These are phyloP conservation scores for Cariama cristata DNA, from an alignment of 2,113 vertebrate species.

Conservation along the genomic window DNA sequence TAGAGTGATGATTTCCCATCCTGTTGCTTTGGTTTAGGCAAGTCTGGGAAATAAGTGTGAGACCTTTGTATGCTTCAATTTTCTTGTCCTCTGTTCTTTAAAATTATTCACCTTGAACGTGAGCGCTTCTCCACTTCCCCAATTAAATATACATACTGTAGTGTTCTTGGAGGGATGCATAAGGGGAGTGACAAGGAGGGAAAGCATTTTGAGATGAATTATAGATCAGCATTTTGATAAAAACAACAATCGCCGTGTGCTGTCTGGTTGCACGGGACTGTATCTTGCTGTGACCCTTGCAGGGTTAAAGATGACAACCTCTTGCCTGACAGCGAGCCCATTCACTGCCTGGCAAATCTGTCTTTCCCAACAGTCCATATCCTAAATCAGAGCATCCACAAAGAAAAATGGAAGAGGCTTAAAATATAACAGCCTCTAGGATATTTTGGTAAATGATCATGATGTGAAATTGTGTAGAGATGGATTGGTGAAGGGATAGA, in stretches of 20 bases:
- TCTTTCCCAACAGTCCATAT: not conserved
- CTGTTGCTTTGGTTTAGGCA: not conserved
- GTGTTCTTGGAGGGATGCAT: not conserved
- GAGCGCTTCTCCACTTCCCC: not conserved
- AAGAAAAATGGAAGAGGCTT: constrained; percentile 28
- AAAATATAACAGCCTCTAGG: not conserved
- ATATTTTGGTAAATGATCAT: not conserved
- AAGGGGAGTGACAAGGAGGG: not conserved
- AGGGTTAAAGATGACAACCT: not conserved
- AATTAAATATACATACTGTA: constrained; percentile 30
- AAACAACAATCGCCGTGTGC: not conserved
- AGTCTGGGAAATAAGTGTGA: not conserved
- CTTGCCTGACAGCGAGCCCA: not conserved
- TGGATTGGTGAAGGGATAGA: not conserved
- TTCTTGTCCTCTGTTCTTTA: not conserved
- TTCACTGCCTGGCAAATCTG: not conserved
- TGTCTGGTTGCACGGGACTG: not conserved
- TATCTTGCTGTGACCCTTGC: not conserved
- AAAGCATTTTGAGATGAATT: constrained; percentile 45
- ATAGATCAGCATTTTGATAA: constrained; percentile 13
- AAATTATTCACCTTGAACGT: constrained; percentile 22
- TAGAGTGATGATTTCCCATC: not conserved
- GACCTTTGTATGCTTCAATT: not conserved
- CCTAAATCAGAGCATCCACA: constrained; percentile 14
- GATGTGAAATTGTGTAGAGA: not conserved